Evolutionary conservation across 2,888 invertebrate genomes (phyloP), one percentile per base, ranked within the genome.

Genomic region (Eurytoma californica): DNA sequence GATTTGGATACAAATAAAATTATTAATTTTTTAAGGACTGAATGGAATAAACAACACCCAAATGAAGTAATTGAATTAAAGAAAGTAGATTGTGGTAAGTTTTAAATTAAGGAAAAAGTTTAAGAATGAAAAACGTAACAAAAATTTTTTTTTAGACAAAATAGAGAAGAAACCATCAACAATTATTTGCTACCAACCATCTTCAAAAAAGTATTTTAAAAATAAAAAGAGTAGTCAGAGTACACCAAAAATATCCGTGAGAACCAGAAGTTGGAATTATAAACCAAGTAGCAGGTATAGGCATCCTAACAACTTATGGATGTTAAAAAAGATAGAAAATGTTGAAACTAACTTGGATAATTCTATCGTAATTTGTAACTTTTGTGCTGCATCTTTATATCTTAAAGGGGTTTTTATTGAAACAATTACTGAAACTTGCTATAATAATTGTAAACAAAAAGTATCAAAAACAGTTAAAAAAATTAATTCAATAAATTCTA

Each of bases 1-100:
- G 90, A 89, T 61, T 90, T 90, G 65, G 94, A 94, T 49, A 90
- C 91, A 24, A 84, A 88, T 51, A 83, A 90, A 24, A 87, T 89
- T 39, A 91, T 91, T 80, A 86, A 92, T 28, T 89, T 90, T 78
- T 87, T 91, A 5, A 87, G 87, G 57, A 83, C 87, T 82, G 79
- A 91, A 86, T 86, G 91, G 91, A 79, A 91, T 57, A 83, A 83
- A 55, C 60, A 80, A 7, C 81, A 89, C 79, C 88, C 88, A 0
- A 88, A 90, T 39, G 86, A 85, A 86, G 84, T 58, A 9, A 67
- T 85, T 39, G 53, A 80, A 18, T 69, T 60, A 28, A 82, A 76
- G 79, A 79, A 80, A 39, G 66, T 76, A 24, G 51, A 53, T 53
- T 28, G 72, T 80, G 69, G 63, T 61, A 57, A 24, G 47, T 20